A percentile compares a stretch with the other conserved stretches of the same genome.
Conservation (phyloP, 2,113 vertebrate genomes). For the Stegostoma tigrinum region DNA sequence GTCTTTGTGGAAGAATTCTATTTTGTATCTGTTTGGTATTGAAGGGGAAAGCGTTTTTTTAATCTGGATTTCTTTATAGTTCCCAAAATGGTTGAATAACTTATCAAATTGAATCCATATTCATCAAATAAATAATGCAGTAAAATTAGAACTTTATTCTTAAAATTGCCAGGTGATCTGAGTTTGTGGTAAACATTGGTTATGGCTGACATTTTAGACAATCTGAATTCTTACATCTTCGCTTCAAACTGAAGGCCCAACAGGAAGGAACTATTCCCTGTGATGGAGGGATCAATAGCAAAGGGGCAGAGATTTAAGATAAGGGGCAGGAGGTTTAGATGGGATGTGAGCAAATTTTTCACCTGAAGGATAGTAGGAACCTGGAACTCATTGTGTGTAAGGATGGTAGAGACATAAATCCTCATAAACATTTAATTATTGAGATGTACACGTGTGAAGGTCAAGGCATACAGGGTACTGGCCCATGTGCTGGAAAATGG, state of each 20-base stretch:
- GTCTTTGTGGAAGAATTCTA: constrained; percentile 16
- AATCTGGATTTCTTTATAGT: neutral
- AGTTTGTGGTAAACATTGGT: neutral
- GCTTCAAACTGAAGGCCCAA: neutral
- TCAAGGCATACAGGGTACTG: no score
- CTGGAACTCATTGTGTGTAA: no score
- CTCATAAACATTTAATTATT: no score
- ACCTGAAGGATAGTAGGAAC: no score
- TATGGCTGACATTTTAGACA: neutral
- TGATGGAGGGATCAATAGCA: no score
- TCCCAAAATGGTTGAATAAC: neutral
- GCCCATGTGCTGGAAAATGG: no score
- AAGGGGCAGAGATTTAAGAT: no score
- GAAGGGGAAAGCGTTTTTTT: neutral
- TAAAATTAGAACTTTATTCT: neutral
- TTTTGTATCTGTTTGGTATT: neutral
- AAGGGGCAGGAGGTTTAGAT: no score
- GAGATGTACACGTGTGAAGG: no score
- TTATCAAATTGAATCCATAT: neutral
- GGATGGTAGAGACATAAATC: no score
- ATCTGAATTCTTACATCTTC: neutral
- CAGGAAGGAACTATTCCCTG: no score
- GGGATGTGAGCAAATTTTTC: no score
- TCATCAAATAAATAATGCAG: neutral
- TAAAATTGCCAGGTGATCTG: neutral